Evolutionary conservation across 2,888 invertebrate species (phyloP).

Genomic region (Spatulosminthurus flaviceps): DNA sequence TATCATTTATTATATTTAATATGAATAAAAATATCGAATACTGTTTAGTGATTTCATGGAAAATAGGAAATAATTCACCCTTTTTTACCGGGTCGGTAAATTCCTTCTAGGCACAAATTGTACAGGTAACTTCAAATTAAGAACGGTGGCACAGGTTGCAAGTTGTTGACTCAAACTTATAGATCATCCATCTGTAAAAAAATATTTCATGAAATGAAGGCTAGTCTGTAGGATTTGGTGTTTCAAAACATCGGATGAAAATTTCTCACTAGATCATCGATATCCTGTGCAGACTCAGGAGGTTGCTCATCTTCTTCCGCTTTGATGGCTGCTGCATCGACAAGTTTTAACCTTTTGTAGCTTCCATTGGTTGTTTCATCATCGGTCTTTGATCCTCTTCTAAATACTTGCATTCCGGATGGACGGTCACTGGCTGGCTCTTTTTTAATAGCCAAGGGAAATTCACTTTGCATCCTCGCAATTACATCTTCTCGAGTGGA

Average conservation of each 20-base stretch:
- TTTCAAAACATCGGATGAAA: not conserved
- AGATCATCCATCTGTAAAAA: conserved; percentile 57
- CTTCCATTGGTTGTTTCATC: conserved; percentile 17
- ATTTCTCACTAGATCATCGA: conserved; percentile 56
- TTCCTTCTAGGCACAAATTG: no score
- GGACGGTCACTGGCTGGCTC: conserved; percentile 51
- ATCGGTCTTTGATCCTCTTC: conserved; percentile 51
- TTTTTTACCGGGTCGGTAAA: no score
- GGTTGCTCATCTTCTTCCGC: conserved; percentile 40
- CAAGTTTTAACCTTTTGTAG: conserved; percentile 54
- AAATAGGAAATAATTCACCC: no score
- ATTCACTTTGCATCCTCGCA: conserved; percentile 39
- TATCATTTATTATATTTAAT: no score
- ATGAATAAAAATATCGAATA: no score
- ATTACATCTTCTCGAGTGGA: conserved; percentile 16
- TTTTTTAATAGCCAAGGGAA: conserved; percentile 52
- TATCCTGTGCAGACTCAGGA: conserved; percentile 30
- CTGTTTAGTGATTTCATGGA: no score
- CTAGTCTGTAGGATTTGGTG: no score
- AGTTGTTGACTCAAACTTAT: conserved; percentile 40
- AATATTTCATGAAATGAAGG: no score
- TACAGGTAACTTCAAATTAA: no score
- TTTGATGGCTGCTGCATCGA: not conserved
- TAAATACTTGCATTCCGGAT: conserved; percentile 57
- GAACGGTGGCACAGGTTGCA: no score